phyloP scores from a whole-genome alignment of 2,113 vertebrate species.

The Brienomyrus longianalis region DNA sequence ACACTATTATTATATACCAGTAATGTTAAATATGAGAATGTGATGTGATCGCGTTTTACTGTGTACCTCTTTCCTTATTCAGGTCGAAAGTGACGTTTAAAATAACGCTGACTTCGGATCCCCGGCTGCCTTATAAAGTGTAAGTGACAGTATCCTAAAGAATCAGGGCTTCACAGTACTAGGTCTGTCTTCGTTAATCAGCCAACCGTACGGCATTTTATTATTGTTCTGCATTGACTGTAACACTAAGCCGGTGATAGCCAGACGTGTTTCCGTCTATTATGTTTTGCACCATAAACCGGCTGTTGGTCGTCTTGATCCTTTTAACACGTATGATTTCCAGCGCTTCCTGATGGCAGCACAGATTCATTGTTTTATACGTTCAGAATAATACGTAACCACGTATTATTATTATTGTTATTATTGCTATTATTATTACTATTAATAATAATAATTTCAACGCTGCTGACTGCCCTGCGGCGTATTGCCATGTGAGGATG shows the following conservation, averaged over 20 bases:
- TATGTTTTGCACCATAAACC: neutral
- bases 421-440: neutral
- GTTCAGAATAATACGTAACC: neutral
- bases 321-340: neutral
- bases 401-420: neutral
- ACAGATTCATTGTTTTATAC: neutral
- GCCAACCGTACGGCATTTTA: neutral
- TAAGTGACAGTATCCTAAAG: constrained; percentile 43
- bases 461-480: neutral
- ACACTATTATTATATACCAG: neutral
- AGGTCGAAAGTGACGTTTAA: constrained; percentile 76
- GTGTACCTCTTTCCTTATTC: neutral
- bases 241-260: neutral
- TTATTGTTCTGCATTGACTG: neutral
- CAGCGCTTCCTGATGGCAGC: neutral
- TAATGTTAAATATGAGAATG: neutral
- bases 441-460: neutral
- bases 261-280: neutral
- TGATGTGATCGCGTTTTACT: neutral
- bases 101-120: constrained; percentile 72
- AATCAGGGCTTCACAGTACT: neutral
- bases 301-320: neutral
- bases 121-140: constrained; percentile 71
- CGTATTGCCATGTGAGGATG: neutral
- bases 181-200: neutral